These are phyloP conservation scores for Trinorchestia longiramus DNA, from an alignment of 1,140 invertebrate genomes.

Conservation along the genomic window DNA sequence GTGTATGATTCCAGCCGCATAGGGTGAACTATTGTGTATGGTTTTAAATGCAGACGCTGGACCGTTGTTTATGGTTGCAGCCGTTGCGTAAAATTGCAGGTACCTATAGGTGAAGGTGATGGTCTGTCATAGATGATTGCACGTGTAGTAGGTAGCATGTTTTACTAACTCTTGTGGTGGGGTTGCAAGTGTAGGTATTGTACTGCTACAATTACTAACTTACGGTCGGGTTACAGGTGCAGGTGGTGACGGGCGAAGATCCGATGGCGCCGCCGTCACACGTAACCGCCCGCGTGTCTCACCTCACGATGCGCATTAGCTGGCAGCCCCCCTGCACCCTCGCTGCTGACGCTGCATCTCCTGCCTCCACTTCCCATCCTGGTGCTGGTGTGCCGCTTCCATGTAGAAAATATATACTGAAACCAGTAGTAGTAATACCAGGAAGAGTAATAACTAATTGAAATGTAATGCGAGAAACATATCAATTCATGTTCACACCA, in stretches of 20 bases:
- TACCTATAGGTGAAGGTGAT: too few species aligned
- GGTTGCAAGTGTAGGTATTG: neutral
- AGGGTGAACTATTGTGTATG: too few species aligned
- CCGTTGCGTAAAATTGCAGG: too few species aligned
- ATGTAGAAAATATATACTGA: neutral
- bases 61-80: too few species aligned
- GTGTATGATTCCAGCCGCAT: too few species aligned
- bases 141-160: too few species aligned
- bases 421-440: neutral
- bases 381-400: neutral
- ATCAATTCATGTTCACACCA: neutral
- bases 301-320: slow-evolving; percentile 69
- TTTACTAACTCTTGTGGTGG: neutral
- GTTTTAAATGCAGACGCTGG: too few species aligned
- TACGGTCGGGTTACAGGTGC: neutral
- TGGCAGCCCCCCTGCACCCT: slow-evolving; percentile 74
- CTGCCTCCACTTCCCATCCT: neutral
- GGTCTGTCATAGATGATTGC: too few species aligned
- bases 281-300: slow-evolving; percentile 69
- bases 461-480: neutral
- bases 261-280: slow-evolving; percentile 75
- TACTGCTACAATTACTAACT: neutral
- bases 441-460: neutral
- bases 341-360: neutral
- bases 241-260: slow-evolving; percentile 77